Evolutionary conservation across 2,888 invertebrate genomes (phyloP).

Genomic region (Dyspetes luteomarginatus): DNA sequence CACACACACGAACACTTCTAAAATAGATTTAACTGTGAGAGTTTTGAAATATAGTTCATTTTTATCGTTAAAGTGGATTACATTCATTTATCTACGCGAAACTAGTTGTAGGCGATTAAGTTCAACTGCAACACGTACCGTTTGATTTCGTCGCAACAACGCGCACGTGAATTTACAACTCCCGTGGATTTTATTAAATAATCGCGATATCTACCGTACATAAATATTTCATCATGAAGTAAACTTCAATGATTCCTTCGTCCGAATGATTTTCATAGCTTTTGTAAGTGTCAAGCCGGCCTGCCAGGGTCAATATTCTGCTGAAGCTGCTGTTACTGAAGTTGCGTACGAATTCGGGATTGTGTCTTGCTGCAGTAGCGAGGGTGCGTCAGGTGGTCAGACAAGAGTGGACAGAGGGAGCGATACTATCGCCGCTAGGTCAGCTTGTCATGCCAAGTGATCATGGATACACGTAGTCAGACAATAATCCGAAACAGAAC

Average conservation of each 20-base stretch:
- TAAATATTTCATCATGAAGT: not conserved
- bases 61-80: no score
- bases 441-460: constrained; percentile 51
- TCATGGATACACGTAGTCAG: constrained; percentile 59
- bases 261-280: not conserved
- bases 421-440: constrained; percentile 15
- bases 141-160: no score
- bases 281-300: not conserved
- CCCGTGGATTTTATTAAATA: no score
- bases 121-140: no score
- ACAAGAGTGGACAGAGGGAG: constrained; percentile 39
- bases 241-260: not conserved
- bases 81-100: no score
- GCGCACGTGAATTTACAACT: not conserved
- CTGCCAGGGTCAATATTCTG: constrained; percentile 13
- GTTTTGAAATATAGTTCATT: no score
- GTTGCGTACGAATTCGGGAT: constrained; percentile 29
- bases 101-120: no score
- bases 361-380: constrained; percentile 53
- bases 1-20: no score
- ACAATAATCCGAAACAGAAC: constrained; percentile 57
- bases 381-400: constrained; percentile 61
- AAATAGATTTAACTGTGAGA: no score
- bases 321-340: not conserved
- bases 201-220: not conserved